These are phyloP conservation scores for Nannobrachium achirus DNA, from an alignment of 2,113 vertebrate genomes.

Conservation along the genomic window DNA sequence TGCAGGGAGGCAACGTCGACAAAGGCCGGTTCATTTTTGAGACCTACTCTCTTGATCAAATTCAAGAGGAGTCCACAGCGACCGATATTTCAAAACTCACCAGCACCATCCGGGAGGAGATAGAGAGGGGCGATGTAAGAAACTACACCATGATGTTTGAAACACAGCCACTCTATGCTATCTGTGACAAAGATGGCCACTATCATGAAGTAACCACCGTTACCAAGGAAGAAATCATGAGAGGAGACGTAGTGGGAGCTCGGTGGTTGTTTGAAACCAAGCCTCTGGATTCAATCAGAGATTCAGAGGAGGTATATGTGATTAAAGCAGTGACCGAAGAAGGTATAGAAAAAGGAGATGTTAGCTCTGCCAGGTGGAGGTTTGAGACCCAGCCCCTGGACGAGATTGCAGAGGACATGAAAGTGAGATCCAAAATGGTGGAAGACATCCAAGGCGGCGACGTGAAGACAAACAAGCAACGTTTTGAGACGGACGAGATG, in stretches of 20 bases:
- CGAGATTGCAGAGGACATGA: slow-evolving; percentile 84
- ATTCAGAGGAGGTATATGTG: slow-evolving; percentile 87
- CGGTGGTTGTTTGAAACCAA: slow-evolving; percentile 95
- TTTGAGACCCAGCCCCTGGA: slow-evolving; percentile 94
- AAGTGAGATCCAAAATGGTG: slow-evolving; percentile 77
- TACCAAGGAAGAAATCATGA: slow-evolving; percentile 89
- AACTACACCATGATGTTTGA: slow-evolving; percentile 94
- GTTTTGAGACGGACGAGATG: slow-evolving; percentile 84
- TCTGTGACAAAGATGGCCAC: slow-evolving; percentile 87
- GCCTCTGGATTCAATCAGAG: slow-evolving; percentile 87
- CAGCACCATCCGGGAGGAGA: slow-evolving; percentile 76
- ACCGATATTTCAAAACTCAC: slow-evolving; percentile 71
- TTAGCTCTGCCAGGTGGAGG: slow-evolving; percentile 86
- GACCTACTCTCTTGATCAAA: slow-evolving; percentile 88
- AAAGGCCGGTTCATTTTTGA: slow-evolving; percentile 90
- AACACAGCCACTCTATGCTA: slow-evolving; percentile 90
- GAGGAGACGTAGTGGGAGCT: slow-evolving; percentile 90
- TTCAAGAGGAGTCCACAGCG: slow-evolving; percentile 82
- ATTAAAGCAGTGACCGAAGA: slow-evolving; percentile 94
- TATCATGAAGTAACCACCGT: slow-evolving; percentile 94
- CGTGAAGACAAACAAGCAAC: slow-evolving; percentile 82
- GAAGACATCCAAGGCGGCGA: slow-evolving; percentile 84
- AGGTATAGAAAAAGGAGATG: slow-evolving; percentile 88
- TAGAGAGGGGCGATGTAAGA: slow-evolving; percentile 86
- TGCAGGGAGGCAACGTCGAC: slow-evolving; percentile 88